A percentile compares a stretch with the other conserved stretches of the same genome.
These are phyloP conservation scores for Theocolax elegans DNA, from an alignment of 1,140 invertebrate species.

Conservation along the genomic window DNA sequence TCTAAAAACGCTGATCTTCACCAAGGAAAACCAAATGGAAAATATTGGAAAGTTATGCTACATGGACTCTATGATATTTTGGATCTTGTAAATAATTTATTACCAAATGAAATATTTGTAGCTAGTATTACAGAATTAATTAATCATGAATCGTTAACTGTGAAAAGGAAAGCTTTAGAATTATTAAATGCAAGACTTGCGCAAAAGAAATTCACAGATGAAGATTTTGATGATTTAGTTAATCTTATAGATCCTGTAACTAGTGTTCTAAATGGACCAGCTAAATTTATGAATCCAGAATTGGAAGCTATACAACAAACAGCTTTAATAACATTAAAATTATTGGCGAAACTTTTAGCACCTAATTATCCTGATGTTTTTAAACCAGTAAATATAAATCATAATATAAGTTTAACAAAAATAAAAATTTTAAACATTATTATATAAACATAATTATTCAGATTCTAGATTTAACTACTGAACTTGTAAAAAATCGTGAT, in stretches of 20 bases:
- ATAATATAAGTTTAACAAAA: neutral
- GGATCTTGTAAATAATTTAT: constrained; percentile 80
- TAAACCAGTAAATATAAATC: constrained; percentile 61
- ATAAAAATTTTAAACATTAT: constrained; percentile 24
- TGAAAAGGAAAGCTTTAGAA: constrained; percentile 85
- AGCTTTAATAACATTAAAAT: constrained; percentile 82
- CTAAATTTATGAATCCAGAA: constrained; percentile 59
- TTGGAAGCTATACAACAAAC: constrained; percentile 81
- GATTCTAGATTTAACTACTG: constrained; percentile 73
- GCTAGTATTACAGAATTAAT: constrained; percentile 79
- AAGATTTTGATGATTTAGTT: constrained; percentile 66
- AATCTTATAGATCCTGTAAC: constrained; percentile 73
- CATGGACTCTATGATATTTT: constrained; percentile 82
- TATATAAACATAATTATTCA: constrained; percentile 43
- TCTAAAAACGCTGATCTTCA: constrained; percentile 70
- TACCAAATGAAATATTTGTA: constrained; percentile 82
- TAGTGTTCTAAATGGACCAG: constrained; percentile 66
- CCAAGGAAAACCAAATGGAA: constrained; percentile 69
- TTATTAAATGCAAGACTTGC: constrained; percentile 83
- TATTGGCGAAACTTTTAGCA: constrained; percentile 79
- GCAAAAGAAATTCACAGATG: constrained; percentile 72
- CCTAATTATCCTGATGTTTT: constrained; percentile 73
- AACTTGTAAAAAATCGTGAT: constrained; percentile 69
- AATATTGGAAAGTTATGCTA: constrained; percentile 84
- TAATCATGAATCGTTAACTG: constrained; percentile 73